Evolutionary conservation across 35 echinoderm and acorn worm genomes (phyloP).

Genomic region (Patiria miniata): DNA sequence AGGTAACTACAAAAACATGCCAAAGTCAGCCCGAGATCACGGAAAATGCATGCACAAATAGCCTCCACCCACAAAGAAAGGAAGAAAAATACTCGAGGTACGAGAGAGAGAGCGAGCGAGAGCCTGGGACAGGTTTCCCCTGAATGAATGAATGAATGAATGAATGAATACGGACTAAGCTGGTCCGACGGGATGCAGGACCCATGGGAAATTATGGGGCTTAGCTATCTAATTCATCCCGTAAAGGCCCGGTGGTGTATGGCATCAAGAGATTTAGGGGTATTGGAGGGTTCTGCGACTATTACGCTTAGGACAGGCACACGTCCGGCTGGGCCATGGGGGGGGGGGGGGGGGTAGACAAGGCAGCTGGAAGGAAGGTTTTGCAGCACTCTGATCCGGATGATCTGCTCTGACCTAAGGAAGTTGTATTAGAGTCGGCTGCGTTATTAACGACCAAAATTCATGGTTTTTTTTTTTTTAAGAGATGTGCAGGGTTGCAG

Average conservation of each 20-base stretch:
- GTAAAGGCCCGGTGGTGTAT: conserved; percentile 28
- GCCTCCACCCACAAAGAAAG: neutral
- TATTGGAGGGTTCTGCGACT: neutral
- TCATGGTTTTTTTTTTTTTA: too few relatives aligned
- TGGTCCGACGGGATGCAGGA: neutral
- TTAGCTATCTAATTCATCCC: conserved; percentile 25
- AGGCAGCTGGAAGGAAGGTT: neutral
- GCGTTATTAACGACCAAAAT: too few relatives aligned
- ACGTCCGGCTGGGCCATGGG: too few relatives aligned
- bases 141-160: neutral
- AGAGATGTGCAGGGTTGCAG: too few relatives aligned
- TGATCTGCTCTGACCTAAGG: conserved; percentile 1
- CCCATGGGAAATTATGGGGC: conserved; percentile 10
- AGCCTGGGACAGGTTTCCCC: neutral
- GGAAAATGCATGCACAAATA: neutral
- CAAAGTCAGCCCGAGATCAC: neutral
- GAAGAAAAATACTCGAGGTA: neutral
- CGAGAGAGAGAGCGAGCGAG: neutral
- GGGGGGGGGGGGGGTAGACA: neutral
- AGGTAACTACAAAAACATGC: too few relatives aligned
- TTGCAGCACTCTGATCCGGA: neutral
- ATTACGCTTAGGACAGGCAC: neutral
- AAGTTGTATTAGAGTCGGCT: neutral
- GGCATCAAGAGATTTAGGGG: conserved; percentile 12
- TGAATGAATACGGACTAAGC: conserved; percentile 10